Conservation (phyloP, 2,797 vertebrate genomes). For the Sebastes melanostomus region DNA sequence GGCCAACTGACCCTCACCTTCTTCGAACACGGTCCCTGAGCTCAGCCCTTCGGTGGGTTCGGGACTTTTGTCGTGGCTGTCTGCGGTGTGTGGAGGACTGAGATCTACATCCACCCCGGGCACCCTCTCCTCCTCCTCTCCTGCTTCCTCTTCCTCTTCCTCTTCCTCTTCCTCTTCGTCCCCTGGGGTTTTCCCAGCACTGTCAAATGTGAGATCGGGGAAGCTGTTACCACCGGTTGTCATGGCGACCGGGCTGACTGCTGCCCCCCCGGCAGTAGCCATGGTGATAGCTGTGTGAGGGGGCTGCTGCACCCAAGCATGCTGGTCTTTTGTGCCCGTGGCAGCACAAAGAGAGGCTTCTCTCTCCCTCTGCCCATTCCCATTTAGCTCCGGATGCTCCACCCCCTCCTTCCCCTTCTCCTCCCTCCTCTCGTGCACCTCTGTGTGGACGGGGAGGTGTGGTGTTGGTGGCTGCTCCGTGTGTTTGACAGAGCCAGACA, state of each 20-base stretch:
- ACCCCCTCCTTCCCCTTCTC: slow-evolving; percentile 8
- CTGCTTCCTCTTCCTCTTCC: slow-evolving; percentile 29
- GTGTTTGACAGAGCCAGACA: slow-evolving; percentile 20
- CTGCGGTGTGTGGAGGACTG: not conserved
- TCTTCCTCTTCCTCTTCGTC: slow-evolving; percentile 23
- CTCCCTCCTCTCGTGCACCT: slow-evolving; percentile 19
- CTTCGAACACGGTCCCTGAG: slow-evolving; percentile 38
- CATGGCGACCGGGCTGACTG: slow-evolving; percentile 58
- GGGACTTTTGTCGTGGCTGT: slow-evolving; percentile 7
- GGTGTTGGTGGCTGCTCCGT: slow-evolving; percentile 56
- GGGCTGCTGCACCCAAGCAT: slow-evolving; percentile 69
- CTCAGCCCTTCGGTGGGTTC: slow-evolving; percentile 13
- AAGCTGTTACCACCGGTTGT: slow-evolving; percentile 69
- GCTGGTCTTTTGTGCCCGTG: slow-evolving; percentile 77
- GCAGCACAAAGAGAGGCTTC: slow-evolving; percentile 71
- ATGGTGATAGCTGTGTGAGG: slow-evolving; percentile 54
- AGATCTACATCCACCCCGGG: not conserved
- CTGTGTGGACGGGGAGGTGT: slow-evolving; percentile 13
- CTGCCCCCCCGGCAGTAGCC: slow-evolving; percentile 50
- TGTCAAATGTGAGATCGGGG: slow-evolving; percentile 67
- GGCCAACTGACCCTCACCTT: slow-evolving; percentile 34
- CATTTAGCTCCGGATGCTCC: slow-evolving; percentile 18
- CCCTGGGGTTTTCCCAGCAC: slow-evolving; percentile 46
- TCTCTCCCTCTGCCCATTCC: slow-evolving; percentile 12
- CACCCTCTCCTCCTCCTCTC: slow-evolving; percentile 13